Evolutionary conservation across 2,888 invertebrate genomes (phyloP).

Genomic region (Folsomia manolachei): DNA sequence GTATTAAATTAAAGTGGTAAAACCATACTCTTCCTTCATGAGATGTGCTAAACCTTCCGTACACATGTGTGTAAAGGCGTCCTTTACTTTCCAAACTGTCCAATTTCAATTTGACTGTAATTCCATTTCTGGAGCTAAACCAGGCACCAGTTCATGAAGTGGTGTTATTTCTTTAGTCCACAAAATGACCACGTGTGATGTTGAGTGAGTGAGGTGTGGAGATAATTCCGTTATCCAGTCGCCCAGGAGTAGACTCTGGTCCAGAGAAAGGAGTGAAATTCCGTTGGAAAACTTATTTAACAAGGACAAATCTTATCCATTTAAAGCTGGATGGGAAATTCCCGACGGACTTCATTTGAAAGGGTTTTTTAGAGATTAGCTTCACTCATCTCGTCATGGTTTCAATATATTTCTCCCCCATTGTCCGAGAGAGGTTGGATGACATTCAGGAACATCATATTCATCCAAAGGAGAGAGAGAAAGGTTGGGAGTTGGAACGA

Average conservation of each 20-base stretch:
- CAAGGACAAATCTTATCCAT: conserved; percentile 16
- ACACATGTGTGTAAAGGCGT: too few species aligned
- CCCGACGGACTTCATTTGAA: conserved; percentile 6
- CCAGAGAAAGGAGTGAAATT: background rate
- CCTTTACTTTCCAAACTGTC: background rate
- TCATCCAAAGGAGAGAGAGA: background rate
- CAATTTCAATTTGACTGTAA: background rate
- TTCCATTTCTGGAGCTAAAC: background rate
- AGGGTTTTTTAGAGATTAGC: conserved; percentile 16
- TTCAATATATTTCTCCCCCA: background rate
- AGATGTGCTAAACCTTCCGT: background rate
- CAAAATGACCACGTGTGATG: background rate
- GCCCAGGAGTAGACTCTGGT: background rate
- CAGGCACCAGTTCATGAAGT: background rate
- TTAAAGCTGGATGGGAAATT: background rate
- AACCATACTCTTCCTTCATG: background rate
- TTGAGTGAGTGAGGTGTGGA: background rate
- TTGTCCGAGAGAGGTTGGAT: background rate
- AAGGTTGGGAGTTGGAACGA: background rate
- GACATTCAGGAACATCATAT: background rate
- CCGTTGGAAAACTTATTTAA: conserved; percentile 9
- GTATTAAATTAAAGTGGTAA: background rate
- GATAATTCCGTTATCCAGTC: background rate
- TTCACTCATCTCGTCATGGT: conserved; percentile 15
- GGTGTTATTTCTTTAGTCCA: background rate